Conservation (phyloP, 2,888 invertebrate genomes). For the Tyria jacobaeae region DNA sequence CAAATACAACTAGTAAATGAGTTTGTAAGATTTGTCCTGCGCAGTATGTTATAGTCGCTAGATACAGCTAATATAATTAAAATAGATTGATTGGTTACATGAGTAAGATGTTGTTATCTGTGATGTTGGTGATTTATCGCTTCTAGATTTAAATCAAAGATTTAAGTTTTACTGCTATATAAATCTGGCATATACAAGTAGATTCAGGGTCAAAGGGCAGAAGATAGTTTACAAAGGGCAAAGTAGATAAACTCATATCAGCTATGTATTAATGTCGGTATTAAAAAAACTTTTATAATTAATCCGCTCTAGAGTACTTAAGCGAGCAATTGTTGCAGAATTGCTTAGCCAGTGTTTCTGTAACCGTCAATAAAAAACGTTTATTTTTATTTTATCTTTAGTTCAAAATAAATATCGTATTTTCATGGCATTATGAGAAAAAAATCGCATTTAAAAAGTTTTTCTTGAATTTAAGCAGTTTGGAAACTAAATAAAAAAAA, state of each 20-base stretch:
- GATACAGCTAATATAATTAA: too few relatives aligned
- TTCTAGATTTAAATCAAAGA: too few relatives aligned
- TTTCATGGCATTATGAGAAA: not conserved
- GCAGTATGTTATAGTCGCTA: too few relatives aligned
- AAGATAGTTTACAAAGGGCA: not conserved
- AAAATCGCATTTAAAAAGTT: not conserved
- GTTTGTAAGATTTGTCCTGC: too few relatives aligned
- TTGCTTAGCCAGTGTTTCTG: not conserved
- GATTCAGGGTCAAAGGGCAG: not conserved
- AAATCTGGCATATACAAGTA: too few relatives aligned
- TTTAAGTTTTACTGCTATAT: too few relatives aligned
- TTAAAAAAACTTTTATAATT: not conserved
- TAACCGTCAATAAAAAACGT: not conserved
- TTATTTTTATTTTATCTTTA: not conserved
- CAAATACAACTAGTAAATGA: too few relatives aligned
- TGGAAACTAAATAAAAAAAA: not conserved
- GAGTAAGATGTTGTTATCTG: not conserved
- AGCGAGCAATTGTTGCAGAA: not conserved
- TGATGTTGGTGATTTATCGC: not conserved
- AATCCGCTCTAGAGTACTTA: not conserved
- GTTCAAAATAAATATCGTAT: not conserved
- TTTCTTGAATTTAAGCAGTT: not conserved
- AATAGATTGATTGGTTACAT: not conserved
- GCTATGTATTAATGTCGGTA: not conserved
- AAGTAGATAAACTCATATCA: not conserved